Evolutionary conservation across 2,888 invertebrate species (phyloP), one percentile per base, ranked within the genome.

Genomic region (Parapristionchus giblindavisi): DNA sequence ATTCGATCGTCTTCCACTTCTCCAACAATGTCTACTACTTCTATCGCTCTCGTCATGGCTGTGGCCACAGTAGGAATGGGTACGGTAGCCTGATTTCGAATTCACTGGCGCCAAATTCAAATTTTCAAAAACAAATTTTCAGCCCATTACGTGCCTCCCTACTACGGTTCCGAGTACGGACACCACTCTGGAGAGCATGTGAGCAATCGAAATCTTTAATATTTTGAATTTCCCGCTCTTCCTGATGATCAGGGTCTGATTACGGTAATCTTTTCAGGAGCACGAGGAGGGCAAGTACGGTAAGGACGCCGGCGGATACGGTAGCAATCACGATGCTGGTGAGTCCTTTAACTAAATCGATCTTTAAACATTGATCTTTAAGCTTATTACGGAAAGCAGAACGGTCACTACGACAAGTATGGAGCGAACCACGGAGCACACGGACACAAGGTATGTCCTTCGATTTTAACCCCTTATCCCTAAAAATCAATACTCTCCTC

Each of bases 121-220:
- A 38, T 2, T 58, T 38, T n/a, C 24, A 27, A 29, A 14, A 27
- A 3, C 3, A 27, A n/a, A n/a, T 27, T 54, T 72, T 5, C 72
- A 72, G 72, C 72, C 0, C 72, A 72, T 51, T 72, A 72, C 72
- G 72, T 72, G n/a, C 72, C 72, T 40, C 72, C 72, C 24, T 72
- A 72, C 60, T 72, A 72, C 72, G 72, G 72, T 40, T 48, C 43
- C 24, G 60, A 72, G 24, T 32, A 72, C 2, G 27, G 24, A 27
- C 40, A 51, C 21, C 58, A 72, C 36, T 51, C 58, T 32, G 72
- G 72, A 32, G 72, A 48, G 5, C 60, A 72, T 17, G 72, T 72
- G 32, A 60, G 72, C 51, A 60, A 60, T 48, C 14, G 68, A 51
- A 32, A 11, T n/a, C 17, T 70, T 29, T 63, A 17, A 40, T 2